phyloP scores from a whole-genome alignment of 2,797 vertebrate species.

The Spinibarbus caldwelli region DNA sequence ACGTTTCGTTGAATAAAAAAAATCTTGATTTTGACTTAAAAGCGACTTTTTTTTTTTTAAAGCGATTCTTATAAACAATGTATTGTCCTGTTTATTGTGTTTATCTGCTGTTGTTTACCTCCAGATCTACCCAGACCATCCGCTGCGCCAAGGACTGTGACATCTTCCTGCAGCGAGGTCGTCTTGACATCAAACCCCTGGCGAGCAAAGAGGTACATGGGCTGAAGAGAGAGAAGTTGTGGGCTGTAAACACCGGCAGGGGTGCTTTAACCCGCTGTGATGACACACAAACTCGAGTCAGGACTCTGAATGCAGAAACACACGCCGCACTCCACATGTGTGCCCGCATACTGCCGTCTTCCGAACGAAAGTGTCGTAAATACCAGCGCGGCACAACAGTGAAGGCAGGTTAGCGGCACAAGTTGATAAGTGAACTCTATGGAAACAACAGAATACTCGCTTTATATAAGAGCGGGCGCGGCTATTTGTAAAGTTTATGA shows the following conservation, averaged over 20 bases:
- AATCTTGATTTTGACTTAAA: background rate
- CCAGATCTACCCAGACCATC: constrained; percentile 95
- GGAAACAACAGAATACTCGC: background rate
- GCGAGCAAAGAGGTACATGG: background rate
- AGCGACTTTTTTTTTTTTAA: too few relatives aligned
- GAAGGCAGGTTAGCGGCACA: background rate
- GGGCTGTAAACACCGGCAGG: background rate
- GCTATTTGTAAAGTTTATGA: too few relatives aligned
- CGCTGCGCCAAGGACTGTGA: constrained; percentile 79
- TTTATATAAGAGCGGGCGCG: too few relatives aligned
- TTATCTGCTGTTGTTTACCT: constrained; percentile 73
- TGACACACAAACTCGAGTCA: background rate
- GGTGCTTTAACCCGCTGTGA: background rate
- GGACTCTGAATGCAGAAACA: background rate
- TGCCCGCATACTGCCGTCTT: constrained; percentile 60
- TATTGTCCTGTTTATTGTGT: background rate
- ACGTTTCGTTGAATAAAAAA: background rate
- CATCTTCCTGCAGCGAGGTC: constrained; percentile 55
- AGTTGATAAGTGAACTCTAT: background rate
- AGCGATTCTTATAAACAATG: background rate
- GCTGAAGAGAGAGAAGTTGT: background rate
- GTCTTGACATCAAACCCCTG: constrained; percentile 27
- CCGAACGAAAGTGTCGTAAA: constrained; percentile 66
- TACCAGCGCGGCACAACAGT: background rate
- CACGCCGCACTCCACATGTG: constrained; percentile 40